Base-by-base conservation (phyloP, 2,113 vertebrate species). In the Archilochus colubris region DNA sequence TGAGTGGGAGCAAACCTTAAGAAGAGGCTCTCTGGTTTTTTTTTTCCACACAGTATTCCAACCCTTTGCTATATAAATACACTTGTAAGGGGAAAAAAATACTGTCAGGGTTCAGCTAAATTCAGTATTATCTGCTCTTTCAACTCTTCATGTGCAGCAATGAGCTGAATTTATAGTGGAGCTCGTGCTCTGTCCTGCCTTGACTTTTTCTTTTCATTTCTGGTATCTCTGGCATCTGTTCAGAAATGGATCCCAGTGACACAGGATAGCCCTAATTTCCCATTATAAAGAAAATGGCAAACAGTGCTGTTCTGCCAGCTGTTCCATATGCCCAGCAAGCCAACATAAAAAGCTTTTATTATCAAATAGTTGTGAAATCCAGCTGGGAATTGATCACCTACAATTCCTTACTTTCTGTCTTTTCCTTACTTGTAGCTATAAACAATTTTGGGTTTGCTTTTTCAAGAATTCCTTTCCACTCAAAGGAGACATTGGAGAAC, bases 271-370 rank as follows among this genome's bases (percentile, higher is more conserved):
- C 91, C 78, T 90, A 6, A 94, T 91, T 94, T 92, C 88, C 91
- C 64, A 10, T 74, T 82, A 33, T 75, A 64, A 92, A 90, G 90
- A 69, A 86, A 93, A 63, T 63, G 82, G 82, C 81, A 92, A 51
- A 76, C 54, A 67, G 90, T 43, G 84, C 94, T 96, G 95, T 58
- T 95, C 91, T 91, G 74, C 95, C 96, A 97, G 96, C 96, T 98
- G 97, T 95, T 95, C 86, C 55, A 15, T 64, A 38, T 75, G 86
- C 63, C 73, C 15, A 6, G 76, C 64, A 67, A 61, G 57, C 86
- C 75, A 61, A 66, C 86, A 64, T 51, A 54, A 95, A 74, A 95
- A 81, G 88, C 86, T 93, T 69, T 40, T 80, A 63, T 92, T 96
- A 93, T 91, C 86, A 94, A 96, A 91, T 93, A 92, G 83, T 82